Percentiles rank a stretch among this genome's conserved stretches.
phyloP scores from a whole-genome alignment of 2,888 invertebrate species.

The Cryptophagus acutangulus region DNA sequence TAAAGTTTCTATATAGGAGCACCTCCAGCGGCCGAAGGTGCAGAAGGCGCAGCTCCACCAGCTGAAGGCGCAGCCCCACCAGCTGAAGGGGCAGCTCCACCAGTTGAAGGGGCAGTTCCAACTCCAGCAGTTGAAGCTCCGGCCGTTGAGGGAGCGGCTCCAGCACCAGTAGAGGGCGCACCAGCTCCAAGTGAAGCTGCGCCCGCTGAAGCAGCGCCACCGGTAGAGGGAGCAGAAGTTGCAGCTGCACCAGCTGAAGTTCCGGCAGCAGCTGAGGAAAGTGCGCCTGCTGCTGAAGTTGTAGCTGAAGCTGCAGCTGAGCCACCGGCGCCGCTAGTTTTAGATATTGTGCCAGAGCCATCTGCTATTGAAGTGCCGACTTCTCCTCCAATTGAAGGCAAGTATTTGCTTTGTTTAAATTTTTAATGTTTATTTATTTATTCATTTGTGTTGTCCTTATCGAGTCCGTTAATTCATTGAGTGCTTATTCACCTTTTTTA shows the following conservation, averaged over 20 bases:
- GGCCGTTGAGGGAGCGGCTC: no score
- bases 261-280: conserved; percentile 23
- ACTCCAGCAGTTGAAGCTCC: conserved; percentile 26
- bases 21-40: conserved; percentile 19
- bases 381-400: conserved; percentile 29
- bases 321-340: conserved; percentile 30
- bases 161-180: conserved; percentile 28
- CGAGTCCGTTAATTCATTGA: no score
- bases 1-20: conserved; percentile 16
- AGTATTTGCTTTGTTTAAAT: no score
- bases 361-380: conserved; percentile 38
- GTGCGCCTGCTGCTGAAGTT: conserved; percentile 19
- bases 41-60: conserved; percentile 40
- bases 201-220: conserved; percentile 20
- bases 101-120: conserved; percentile 37
- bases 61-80: conserved; percentile 34
- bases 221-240: conserved; percentile 30
- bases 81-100: conserved; percentile 38
- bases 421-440: no score
- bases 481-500: no score
- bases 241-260: conserved; percentile 30
- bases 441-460: no score
- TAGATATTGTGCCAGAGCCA: conserved; percentile 30
- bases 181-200: conserved; percentile 26
- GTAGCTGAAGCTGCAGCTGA: conserved; percentile 26